Evolutionary conservation across 2,888 invertebrate genomes (phyloP).

Genomic region (Hydrotaea cyrtoneurina): DNA sequence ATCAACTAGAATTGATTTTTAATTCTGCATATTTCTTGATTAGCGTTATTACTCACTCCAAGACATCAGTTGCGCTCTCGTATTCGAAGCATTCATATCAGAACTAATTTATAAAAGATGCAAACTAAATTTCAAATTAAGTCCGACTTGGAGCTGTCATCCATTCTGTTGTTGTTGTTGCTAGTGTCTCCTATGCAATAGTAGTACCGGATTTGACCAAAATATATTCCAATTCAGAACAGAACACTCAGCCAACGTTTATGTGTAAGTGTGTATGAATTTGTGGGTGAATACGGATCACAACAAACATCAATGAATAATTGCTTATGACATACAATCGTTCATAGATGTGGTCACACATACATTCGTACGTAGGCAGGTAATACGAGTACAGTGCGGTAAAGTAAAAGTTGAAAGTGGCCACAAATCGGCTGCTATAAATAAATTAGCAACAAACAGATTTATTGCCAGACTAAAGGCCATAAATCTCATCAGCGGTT

Average conservation of each 20-base stretch:
- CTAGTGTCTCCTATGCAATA: background rate
- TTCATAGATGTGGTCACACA: background rate
- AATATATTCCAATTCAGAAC: background rate
- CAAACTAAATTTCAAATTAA: background rate
- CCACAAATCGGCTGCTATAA: background rate
- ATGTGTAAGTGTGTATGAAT: background rate
- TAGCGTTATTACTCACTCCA: slow-evolving; percentile 2
- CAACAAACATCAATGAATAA: slow-evolving; percentile 4
- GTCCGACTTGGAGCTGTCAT: background rate
- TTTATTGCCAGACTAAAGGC: too few species aligned
- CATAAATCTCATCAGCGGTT: too few species aligned
- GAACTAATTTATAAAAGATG: background rate
- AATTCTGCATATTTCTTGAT: background rate
- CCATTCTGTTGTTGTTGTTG: background rate
- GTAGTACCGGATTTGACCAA: background rate
- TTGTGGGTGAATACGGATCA: background rate
- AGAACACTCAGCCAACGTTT: background rate
- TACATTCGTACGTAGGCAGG: background rate
- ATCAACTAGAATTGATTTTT: slow-evolving; percentile 12
- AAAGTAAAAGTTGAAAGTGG: background rate
- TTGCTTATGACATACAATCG: background rate
- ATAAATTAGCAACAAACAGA: background rate
- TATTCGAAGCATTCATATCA: background rate
- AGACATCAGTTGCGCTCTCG: background rate
- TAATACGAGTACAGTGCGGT: background rate